Evolutionary conservation across 2,888 invertebrate genomes (phyloP), one percentile per base, ranked within the genome.

Genomic region (Odontomyia ornata): DNA sequence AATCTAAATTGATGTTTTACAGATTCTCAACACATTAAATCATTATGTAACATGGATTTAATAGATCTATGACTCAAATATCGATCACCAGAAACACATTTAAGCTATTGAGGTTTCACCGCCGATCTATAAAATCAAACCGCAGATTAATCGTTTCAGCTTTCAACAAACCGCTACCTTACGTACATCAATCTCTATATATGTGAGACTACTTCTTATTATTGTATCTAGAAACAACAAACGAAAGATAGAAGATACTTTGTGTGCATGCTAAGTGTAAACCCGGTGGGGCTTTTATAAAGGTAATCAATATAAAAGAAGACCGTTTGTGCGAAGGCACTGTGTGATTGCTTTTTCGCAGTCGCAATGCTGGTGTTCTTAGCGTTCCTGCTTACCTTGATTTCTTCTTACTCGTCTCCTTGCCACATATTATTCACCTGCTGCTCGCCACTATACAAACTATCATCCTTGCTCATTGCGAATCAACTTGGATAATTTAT

Each of bases 401-500:
- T 36, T 36, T 5, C 36, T 9, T 36, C 36, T 36, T 36, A 36
- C 36, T 9, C 36, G n/a, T 36, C 36, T 9, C 36, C 36, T 5
- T 36, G 36, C 36, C n/a, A 36, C 36, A 36, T 36, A n/a, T n/a
- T n/a, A n/a, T 36, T 36, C 36, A 60, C 15, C 60, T 25, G 25
- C 13, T 25, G 25, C 23, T 21, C 13, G 64, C 64, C 15, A 9
- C 36, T 5, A 36, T 9, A 36, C 64, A n/a, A n/a, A n/a, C n/a
- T n/a, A n/a, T 64, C 15, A 21, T 25, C 60, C 23, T 23, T 13
- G 72, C 65, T 57, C 47, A 60, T 60, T 18, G 18, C 18, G 13
- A 11, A 18, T 36, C 36, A 60, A n/a, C 11, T 23, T 15, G 13
- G 47, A 60, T 69, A 75, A 78, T 78, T 78, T 78, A 77, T 76